Evolutionary conservation across 2,888 invertebrate species (phyloP), one percentile per base, ranked within the genome.

Genomic region (Lepeophtheirus nordmannii): DNA sequence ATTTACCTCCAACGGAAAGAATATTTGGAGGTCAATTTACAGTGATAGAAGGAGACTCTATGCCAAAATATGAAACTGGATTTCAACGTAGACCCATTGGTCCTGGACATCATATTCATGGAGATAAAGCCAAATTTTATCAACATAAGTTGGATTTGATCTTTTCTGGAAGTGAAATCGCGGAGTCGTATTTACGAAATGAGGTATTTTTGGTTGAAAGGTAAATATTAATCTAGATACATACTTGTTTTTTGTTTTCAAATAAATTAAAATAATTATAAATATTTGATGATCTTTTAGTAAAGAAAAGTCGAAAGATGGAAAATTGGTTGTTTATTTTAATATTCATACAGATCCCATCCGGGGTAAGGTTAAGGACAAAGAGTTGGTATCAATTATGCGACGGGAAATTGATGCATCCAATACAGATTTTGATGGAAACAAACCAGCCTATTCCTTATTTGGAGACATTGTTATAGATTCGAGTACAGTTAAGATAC

Each of bases 11-110:
- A 9, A 59, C 23, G 17, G 87, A 88, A 74, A 85, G 87, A 75
- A 82, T 87, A 67, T 91, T 88, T 77, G 81, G 88, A 69, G 90
- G 86, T 56, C 85, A 85, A 68, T 87, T 91, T 75, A 81, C 83
- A 70, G 83, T 89, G 68, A 78, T 78, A 63, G 79, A 80, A 68
- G 83, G 85, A 12, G 85, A 88, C 72, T 81, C 79, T n/a, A 85
- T 85, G 80, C 79, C 80, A 58, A 30, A 30, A 30, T 30, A 30
- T 30, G 30, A 30, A 30, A 30, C 30, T 30, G 30, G 30, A 30
- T 30, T 30, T 30, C 30, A 30, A 30, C 76, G 81, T 71, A 82
- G 82, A 69, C 77, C 85, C 71, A 82, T 83, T 56, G 82, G 85
- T 76, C 80, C 84, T 68, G 81, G 81, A 63, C 83, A 83, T 61